These are phyloP conservation scores for Montipora efflorescens DNA, from an alignment of 64 coral and sea anemone genomes.

Conservation along the genomic window DNA sequence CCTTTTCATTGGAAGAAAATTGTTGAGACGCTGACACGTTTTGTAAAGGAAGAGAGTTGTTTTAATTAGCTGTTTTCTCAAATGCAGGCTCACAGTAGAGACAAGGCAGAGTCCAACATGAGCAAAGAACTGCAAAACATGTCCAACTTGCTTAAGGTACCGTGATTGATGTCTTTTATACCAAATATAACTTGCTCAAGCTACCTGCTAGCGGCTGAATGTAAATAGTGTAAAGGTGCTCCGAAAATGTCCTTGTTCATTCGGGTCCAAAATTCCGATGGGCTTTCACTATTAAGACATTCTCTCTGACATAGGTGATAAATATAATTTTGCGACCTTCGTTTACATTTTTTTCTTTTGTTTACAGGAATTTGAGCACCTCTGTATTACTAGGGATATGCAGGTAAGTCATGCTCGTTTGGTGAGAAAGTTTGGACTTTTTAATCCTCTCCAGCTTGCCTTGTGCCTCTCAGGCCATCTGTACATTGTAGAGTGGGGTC, in stretches of 20 bases:
- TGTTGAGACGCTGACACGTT: too few relatives aligned
- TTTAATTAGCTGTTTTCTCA: neutral
- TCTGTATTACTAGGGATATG: conserved; percentile 69
- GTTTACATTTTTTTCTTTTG: neutral
- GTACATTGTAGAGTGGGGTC: neutral
- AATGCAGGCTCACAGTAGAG: conserved; percentile 76
- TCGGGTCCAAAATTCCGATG: too few relatives aligned
- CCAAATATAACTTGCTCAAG: too few relatives aligned
- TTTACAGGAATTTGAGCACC: conserved; percentile 52
- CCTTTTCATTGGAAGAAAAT: too few relatives aligned
- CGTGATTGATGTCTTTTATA: neutral
- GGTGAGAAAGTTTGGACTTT: neutral
- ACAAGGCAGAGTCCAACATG: conserved; percentile 73
- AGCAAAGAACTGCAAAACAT: conserved; percentile 80
- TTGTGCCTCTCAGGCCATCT: neutral
- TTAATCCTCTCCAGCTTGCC: neutral
- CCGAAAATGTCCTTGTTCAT: too few relatives aligned
- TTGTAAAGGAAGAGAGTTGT: too few relatives aligned
- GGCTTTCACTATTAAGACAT: neutral
- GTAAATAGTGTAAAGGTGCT: too few relatives aligned
- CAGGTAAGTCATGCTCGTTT: conserved; percentile 24
- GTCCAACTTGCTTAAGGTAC: conserved; percentile 71
- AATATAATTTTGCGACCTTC: neutral
- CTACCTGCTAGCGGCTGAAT: too few relatives aligned
- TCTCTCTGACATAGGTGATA: neutral